Base-by-base conservation (phyloP, 2,888 invertebrate species). In the Brachypalpus laphriformis region DNA sequence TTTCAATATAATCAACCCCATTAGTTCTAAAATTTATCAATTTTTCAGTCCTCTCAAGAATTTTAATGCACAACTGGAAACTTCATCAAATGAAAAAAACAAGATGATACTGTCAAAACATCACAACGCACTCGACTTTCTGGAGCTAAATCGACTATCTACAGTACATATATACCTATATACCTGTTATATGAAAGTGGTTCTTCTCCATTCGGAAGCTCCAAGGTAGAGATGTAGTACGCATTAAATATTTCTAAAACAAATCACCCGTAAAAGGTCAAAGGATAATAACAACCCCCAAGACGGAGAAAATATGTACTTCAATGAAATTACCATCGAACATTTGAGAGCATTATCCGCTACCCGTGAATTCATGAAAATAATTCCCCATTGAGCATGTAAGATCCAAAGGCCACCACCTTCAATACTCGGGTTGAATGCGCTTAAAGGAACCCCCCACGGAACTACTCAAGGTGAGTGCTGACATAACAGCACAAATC, bases 401-500 rank as follows among this genome's bases (percentile, higher is more conserved):
- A 28, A 61, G 25, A 16, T 9, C 25, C 14, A 25, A 3, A 51
- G 42, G 42, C 9, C 28, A 28, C 5, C n/a, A n/a, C 16, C 16
- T 25, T 11, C 31, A 28, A 20, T n/a, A 18, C 18, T 31, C 31
- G 8, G 47, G 11, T 20, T 31, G 31, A 63, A 28, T 47, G n/a
- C 14, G 28, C n/a, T 47, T 18, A 7, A 45, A 8, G 20, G 9
- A 31, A 16, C 20, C 63, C 63, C 18, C 31, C 51, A 37, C 22
- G 14, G 14, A 65, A 65, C 65, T 65, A 51, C 65, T 65, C 49
- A 37, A 65, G 49, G 34, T 65, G 22, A 51, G 34, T 20, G 22
- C 51, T 25, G 22, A 49, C 65, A 65, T 65, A 22, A 51, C 49
- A 65, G 49, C 65, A 51, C 22, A 4, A 22, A 34, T 14, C 20